phyloP scores from a whole-genome alignment of 2,888 invertebrate genomes.

The Electrophaes corylata region DNA sequence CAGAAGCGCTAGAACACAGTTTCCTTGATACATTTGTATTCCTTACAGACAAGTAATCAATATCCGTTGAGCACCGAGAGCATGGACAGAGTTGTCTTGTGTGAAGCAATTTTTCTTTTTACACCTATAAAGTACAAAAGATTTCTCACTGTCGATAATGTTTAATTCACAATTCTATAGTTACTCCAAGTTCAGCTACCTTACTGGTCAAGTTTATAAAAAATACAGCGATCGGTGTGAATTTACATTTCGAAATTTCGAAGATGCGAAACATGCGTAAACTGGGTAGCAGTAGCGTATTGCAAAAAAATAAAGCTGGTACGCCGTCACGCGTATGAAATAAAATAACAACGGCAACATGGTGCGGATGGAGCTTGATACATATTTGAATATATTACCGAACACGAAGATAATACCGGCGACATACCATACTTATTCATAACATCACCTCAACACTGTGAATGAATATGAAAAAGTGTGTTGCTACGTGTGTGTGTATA shows the following conservation, averaged over 20 bases:
- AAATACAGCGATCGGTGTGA: conserved; percentile 19
- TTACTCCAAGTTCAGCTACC: background rate
- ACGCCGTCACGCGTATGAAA: conserved; percentile 78
- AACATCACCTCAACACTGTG: conserved; percentile 67
- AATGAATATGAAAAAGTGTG: conserved; percentile 69
- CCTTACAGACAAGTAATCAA: conserved; percentile 81
- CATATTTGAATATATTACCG: conserved; percentile 84
- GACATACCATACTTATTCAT: conserved; percentile 79
- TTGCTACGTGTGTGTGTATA: conserved; percentile 14
- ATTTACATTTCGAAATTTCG: conserved; percentile 24
- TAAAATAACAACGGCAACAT: conserved; percentile 81
- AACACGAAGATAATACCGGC: conserved; percentile 78
- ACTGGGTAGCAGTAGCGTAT: conserved; percentile 56
- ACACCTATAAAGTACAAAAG: conserved; percentile 28
- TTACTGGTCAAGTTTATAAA: background rate
- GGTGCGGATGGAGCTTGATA: conserved; percentile 80
- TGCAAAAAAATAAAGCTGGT: conserved; percentile 73
- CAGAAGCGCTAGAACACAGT: conserved; percentile 62
- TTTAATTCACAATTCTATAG: background rate
- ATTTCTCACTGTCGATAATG: conserved; percentile 1
- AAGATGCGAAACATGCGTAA: conserved; percentile 45
- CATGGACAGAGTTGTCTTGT: conserved; percentile 64
- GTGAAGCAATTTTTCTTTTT: conserved; percentile 61
- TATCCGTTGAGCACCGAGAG: conserved; percentile 70
- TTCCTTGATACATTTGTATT: conserved; percentile 81